A percentile compares a stretch with the other conserved stretches of the same genome.
Evolutionary conservation across 2,888 invertebrate species (phyloP).

Genomic region (Amblyjoppa fuscipennis): DNA sequence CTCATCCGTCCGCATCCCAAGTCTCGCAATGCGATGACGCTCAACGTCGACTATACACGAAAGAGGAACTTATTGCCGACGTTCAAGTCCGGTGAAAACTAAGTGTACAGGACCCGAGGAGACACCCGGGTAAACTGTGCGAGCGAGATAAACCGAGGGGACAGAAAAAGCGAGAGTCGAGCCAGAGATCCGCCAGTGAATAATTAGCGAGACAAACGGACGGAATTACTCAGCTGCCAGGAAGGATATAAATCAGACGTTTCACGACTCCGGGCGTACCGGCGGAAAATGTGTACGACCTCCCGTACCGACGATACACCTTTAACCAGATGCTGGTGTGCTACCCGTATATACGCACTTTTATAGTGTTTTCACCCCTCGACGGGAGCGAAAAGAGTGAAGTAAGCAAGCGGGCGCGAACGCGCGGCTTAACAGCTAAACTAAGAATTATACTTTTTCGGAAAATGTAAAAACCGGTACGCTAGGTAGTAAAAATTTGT

Average conservation of each 20-base stretch:
- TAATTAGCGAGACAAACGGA: conserved; percentile 81
- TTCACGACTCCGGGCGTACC: conserved; percentile 66
- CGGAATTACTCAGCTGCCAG: conserved; percentile 77
- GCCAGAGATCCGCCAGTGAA: conserved; percentile 71
- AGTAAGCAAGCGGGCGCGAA: conserved; percentile 24
- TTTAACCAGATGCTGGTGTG: conserved; percentile 49
- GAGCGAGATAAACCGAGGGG: conserved; percentile 35
- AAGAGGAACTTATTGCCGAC: not conserved
- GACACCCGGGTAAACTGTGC: conserved; percentile 1
- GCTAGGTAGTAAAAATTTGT: not conserved
- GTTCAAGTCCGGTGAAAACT: not conserved
- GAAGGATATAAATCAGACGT: conserved; percentile 78
- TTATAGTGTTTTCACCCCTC: not conserved
- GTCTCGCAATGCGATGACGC: not conserved
- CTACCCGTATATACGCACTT: conserved; percentile 26
- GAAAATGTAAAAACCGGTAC: not conserved
- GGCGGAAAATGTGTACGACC: conserved; percentile 63
- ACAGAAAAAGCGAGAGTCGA: conserved; percentile 39
- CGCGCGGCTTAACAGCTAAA: conserved; percentile 29
- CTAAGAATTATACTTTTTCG: not conserved
- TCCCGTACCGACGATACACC: conserved; percentile 56
- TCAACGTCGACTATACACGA: not conserved
- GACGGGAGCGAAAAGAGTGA: conserved; percentile 39
- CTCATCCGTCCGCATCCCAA: not conserved
- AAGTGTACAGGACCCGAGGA: not conserved